These are phyloP conservation scores for Pseudococcus viburni DNA, from an alignment of 2,888 invertebrate species.

Conservation along the genomic window DNA sequence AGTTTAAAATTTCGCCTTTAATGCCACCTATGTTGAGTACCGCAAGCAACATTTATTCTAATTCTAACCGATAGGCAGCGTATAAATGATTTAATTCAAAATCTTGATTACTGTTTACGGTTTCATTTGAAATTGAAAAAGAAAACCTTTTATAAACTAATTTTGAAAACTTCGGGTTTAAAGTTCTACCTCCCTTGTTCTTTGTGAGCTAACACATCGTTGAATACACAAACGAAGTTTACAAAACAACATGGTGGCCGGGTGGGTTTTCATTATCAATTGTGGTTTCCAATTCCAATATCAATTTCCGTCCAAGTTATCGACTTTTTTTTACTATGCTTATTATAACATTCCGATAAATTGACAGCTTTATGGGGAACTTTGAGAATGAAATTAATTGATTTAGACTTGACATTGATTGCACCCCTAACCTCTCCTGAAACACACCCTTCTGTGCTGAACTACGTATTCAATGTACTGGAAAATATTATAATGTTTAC, in stretches of 20 bases:
- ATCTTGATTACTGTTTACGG: not conserved
- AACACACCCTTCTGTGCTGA: not conserved
- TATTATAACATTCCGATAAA: not conserved
- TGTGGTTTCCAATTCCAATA: no score
- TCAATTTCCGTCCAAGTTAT: no score
- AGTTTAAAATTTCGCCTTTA: conserved; percentile 53
- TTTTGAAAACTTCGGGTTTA: not conserved
- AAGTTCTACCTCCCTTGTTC: not conserved
- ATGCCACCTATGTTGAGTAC: conserved; percentile 77
- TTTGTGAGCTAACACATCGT: not conserved
- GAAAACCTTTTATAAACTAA: not conserved
- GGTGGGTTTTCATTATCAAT: no score
- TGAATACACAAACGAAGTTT: not conserved
- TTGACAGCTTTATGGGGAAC: not conserved
- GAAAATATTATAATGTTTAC: not conserved
- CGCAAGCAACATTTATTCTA: conserved; percentile 69
- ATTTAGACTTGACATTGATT: not conserved
- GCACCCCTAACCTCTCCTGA: not conserved
- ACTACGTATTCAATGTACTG: not conserved
- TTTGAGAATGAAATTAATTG: not conserved
- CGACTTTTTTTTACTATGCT: no score
- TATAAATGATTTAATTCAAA: conserved; percentile 65
- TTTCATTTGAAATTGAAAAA: not conserved
- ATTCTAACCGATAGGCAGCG: conserved; percentile 70
- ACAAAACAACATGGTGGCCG: not conserved